phyloP scores from a whole-genome alignment of 2,797 vertebrate genomes.

The Malacoraja senta region DNA sequence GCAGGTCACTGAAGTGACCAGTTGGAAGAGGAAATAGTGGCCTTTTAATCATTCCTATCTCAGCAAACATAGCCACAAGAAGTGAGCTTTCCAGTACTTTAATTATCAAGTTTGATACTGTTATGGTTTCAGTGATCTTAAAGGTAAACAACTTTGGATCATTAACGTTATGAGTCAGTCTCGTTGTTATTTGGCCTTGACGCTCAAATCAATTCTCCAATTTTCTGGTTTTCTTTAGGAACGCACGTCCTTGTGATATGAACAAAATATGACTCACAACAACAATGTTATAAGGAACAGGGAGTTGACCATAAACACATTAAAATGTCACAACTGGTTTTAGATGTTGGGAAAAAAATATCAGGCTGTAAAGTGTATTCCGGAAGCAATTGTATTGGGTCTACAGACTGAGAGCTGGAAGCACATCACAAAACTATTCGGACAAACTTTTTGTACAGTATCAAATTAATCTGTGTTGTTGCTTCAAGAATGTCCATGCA shows the following conservation, averaged over 20 bases:
- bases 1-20: background rate
- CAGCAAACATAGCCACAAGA: background rate
- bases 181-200: background rate
- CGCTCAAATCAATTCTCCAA: background rate
- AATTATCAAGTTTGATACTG: background rate
- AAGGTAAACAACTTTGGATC: background rate
- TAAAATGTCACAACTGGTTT: background rate
- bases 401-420: background rate
- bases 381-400: background rate
- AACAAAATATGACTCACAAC: background rate
- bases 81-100: background rate
- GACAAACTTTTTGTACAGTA: background rate
- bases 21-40: too few species aligned
- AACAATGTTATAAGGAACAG: background rate
- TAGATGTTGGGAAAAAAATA: background rate
- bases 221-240: background rate
- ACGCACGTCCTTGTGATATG: background rate
- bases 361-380: background rate
- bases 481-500: background rate
- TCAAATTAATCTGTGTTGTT: background rate
- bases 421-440: background rate
- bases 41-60: background rate
- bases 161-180: background rate
- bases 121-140: background rate
- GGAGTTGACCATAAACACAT: background rate